phyloP scores from a whole-genome alignment of 1,140 invertebrate genomes.

The Leptinotarsa lineolata region DNA sequence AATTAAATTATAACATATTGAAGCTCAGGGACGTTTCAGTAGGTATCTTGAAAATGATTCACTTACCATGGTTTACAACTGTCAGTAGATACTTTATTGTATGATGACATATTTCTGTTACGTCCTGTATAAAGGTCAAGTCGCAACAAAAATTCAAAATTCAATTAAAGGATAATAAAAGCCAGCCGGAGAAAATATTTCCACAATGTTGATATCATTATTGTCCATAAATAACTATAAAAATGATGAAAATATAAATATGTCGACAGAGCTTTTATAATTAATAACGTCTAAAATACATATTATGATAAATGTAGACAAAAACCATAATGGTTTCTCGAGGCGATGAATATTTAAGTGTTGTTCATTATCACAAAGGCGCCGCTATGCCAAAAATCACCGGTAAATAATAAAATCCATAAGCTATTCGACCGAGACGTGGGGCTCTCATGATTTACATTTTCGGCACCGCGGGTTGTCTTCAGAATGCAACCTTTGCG shows the following conservation, averaged over 20 bases:
- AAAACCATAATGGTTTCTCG: slow-evolving; percentile 37
- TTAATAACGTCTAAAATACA: slow-evolving; percentile 37
- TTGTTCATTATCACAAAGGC: slow-evolving; percentile 39
- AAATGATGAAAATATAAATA: slow-evolving; percentile 31
- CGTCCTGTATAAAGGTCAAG: background rate
- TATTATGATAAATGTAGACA: slow-evolving; percentile 40
- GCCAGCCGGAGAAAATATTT: slow-evolving; percentile 14
- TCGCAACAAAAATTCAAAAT: slow-evolving; percentile 12
- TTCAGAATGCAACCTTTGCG: slow-evolving; percentile 45
- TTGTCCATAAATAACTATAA: slow-evolving; percentile 28
- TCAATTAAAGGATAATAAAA: slow-evolving; percentile 28
- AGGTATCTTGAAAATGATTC: too few species aligned
- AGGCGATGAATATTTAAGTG: slow-evolving; percentile 43
- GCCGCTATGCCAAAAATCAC: slow-evolving; percentile 43
- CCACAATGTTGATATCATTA: slow-evolving; percentile 28
- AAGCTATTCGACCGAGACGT: slow-evolving; percentile 36
- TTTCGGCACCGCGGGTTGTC: slow-evolving; percentile 43
- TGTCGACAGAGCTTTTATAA: slow-evolving; percentile 31
- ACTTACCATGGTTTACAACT: too few species aligned
- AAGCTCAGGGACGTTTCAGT: too few species aligned
- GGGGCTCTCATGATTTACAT: slow-evolving; percentile 45
- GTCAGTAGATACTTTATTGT: too few species aligned
- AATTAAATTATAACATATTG: too few species aligned
- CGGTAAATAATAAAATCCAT: slow-evolving; percentile 41
- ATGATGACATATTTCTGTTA: too few species aligned